Base-by-base conservation (phyloP, 2,888 invertebrate species). In the Melitaea athalia region DNA sequence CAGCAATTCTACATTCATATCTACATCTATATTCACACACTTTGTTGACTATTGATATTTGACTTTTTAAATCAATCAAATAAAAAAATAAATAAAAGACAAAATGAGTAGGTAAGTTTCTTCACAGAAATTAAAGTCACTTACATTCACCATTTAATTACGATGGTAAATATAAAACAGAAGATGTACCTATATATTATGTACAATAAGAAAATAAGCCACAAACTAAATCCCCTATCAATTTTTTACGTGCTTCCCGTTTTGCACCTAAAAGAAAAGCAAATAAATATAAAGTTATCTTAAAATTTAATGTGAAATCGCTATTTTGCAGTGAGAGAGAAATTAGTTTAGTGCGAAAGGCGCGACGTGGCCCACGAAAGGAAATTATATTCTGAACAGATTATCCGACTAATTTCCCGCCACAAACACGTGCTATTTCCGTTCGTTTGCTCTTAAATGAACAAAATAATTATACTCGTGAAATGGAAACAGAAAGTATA, bases 301-400 rank as follows among this genome's bases (percentile, higher is more conserved):
- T 57, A 38, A 15, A 42, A 57, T 57, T 57, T 57, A 57, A 57
- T 57, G 42, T 42, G 42, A 57, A 57, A 15, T 42, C 57, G 38
- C 59, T 60, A 65, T 64, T 55, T 47, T 17, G 47, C 45, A 66
- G 59, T 15, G 43, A 62, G 63, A 43, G 82, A 84, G 82, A 85
- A 85, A 85, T 86, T 81, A 72, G 74, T 75, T 85, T 82, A 81
- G 74, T 72, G 74, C 72, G 73, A 76, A 78, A 81, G 77, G 76
- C 80, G 75, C 76, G 75, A 74, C 77, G 75, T 79, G 77, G 78
- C 76, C 76, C 76, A 75, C 74, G 76, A 81, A 74, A 85, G 89
- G 88, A 90, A 89, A 90, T 89, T 80, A 84, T 87, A 79, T 84
- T 84, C 85, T 83, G 84, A 89, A 84, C 76, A 84, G 86, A 87